Evolutionary conservation across 2,113 vertebrate genomes (phyloP), one percentile per base, ranked within the genome.

Genomic region (Mus pahari): DNA sequence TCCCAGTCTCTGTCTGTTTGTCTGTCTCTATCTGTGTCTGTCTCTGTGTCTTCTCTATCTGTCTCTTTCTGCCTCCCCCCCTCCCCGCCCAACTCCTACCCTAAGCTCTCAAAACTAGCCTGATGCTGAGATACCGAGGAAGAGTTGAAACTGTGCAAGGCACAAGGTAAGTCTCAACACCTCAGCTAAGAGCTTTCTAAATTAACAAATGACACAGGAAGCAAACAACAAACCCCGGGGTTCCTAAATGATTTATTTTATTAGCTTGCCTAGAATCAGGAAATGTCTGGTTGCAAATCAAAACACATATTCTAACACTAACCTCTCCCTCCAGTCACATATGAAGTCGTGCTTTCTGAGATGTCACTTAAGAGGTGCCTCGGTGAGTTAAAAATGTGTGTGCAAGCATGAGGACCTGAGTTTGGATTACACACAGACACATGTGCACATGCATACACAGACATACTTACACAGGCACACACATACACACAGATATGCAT

Each of bases 271-370:
- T 82, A 42, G 48, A 20, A 33, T 73, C 28, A 7, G 1, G 55
- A n/a, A 70, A 86, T 36, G n/a, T 84, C 4, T 50, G 62, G 36
- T 9, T 95, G 60, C 39, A 87, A 96, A 92, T 55, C 58, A 77
- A 73, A 39, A 9, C 82, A 75, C 8, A 5, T 42, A 28, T 60
- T 74, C 22, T 77, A 78, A 75, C 8, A 45, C 39, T 8, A 60
- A 66, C 5, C 53, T 33, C 55, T 58, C 77, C 60, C 53, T 87
- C 28, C 55, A 60, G 17, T 12, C 39, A n/a, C 7, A 39, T 13
- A 36, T 1, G 22, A 78, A 84, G 55, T 31, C 33, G 55, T 55
- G 36, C 75, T 36, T 5, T 33, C 79, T 68, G 66, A 68, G 31
- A 33, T 68, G 53, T 7, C 26, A 55, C 6, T 83, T 20, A 48